Evolutionary conservation across 2,888 invertebrate genomes (phyloP).

Genomic region (Microdon myrmicae): DNA sequence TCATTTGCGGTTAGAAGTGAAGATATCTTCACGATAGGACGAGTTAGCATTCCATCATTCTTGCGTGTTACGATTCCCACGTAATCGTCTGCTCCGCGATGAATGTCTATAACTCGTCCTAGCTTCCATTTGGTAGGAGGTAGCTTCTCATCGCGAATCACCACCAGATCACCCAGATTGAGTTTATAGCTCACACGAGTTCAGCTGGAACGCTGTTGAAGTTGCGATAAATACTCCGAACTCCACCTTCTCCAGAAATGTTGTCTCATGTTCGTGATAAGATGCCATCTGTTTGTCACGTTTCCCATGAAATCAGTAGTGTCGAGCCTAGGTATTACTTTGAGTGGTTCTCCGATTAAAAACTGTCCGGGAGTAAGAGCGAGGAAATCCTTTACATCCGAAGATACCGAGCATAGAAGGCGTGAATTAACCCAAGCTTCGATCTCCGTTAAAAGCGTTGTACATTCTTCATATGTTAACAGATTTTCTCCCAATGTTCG

Average conservation of each 20-base stretch:
- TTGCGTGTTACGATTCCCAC: too few species aligned
- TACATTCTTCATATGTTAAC: slow-evolving; percentile 6
- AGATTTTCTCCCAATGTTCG: too few species aligned
- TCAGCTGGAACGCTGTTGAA: slow-evolving; percentile 17
- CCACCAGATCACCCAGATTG: slow-evolving; percentile 6
- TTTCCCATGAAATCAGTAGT: slow-evolving; percentile 2
- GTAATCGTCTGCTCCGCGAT: not conserved
- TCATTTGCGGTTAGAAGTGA: too few species aligned
- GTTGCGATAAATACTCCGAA: slow-evolving; percentile 8
- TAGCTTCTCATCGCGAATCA: too few species aligned
- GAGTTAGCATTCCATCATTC: too few species aligned
- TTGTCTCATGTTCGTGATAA: slow-evolving; percentile 7
- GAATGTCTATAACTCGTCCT: not conserved
- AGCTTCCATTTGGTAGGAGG: slow-evolving; percentile 5
- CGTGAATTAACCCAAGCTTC: slow-evolving; percentile 18
- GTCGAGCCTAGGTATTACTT: too few species aligned
- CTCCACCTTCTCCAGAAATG: slow-evolving; percentile 22
- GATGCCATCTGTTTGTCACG: slow-evolving; percentile 3
- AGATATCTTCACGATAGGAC: too few species aligned
- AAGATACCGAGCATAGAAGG: slow-evolving; percentile 8
- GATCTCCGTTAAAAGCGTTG: slow-evolving; percentile 4
- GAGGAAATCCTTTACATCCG: slow-evolving; percentile 1
- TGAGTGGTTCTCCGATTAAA: slow-evolving; percentile 11
- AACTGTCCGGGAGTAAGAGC: slow-evolving; percentile 12
- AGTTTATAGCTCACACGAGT: not conserved